These are phyloP conservation scores for Symphodus melops DNA, from an alignment of 2,113 vertebrate species.

Conservation along the genomic window DNA sequence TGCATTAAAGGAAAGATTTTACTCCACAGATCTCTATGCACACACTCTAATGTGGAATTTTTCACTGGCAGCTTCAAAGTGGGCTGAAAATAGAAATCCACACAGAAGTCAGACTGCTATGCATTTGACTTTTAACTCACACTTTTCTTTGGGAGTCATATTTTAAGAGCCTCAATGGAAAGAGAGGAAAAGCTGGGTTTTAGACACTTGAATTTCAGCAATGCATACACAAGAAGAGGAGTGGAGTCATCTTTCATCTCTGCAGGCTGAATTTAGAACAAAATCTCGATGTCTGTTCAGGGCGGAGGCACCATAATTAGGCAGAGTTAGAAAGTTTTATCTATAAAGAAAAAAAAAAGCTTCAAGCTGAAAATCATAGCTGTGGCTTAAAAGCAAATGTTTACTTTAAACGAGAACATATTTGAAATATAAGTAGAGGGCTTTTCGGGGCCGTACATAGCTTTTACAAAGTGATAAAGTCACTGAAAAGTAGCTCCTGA, in stretches of 20 bases:
- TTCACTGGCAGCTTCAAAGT: conserved; percentile 27
- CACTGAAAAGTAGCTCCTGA: not conserved
- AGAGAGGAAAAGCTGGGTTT: not conserved
- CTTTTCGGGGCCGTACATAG: not conserved
- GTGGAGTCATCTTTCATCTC: not conserved
- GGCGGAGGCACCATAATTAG: not conserved
- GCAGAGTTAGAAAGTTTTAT: not conserved
- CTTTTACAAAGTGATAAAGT: conserved; percentile 19
- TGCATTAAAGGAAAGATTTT: not conserved
- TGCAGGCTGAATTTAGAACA: not conserved
- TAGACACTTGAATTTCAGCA: conserved; percentile 6
- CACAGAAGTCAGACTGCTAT: not conserved
- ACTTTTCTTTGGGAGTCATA: not conserved
- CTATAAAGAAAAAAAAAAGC: not conserved
- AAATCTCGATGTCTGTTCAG: not conserved
- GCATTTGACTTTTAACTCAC: conserved; percentile 17
- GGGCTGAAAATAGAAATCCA: conserved; percentile 26
- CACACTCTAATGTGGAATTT: conserved; percentile 1
- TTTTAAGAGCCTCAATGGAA: conserved; percentile 7
- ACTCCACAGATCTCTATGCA: not conserved
- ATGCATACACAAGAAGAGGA: not conserved
- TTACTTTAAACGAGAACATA: not conserved
- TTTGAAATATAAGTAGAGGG: not conserved
- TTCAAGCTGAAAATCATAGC: not conserved
- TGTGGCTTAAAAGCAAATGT: not conserved